A percentile compares a stretch with the other conserved stretches of the same genome.
Evolutionary conservation across 2,113 vertebrate genomes (phyloP).

Genomic region (Neolamprologus devosi): DNA sequence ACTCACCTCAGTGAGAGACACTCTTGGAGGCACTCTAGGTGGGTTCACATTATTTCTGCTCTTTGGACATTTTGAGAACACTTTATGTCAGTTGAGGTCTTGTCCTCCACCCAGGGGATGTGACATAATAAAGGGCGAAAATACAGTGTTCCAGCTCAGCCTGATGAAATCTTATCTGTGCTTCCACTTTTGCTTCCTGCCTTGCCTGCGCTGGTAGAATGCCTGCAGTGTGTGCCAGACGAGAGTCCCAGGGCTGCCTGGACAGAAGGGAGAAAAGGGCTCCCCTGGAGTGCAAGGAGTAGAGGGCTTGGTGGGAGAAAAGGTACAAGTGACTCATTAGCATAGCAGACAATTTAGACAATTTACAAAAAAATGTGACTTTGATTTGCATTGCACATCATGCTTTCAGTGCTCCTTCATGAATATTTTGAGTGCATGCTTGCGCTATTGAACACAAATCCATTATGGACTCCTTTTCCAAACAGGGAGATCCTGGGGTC

Average conservation of each 20-base stretch:
- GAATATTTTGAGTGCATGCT: neutral
- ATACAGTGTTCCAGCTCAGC: slow-evolving; percentile 22
- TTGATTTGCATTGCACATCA: neutral
- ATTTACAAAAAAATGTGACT: neutral
- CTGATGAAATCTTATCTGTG: slow-evolving; percentile 54
- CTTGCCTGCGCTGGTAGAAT: slow-evolving; percentile 63
- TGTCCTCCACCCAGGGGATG: slow-evolving; percentile 42
- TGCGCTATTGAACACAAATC: neutral
- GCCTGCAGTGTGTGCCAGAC: slow-evolving; percentile 78
- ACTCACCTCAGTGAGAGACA: slow-evolving; percentile 31
- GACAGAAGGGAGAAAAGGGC: slow-evolving; percentile 76
- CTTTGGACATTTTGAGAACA: slow-evolving; percentile 59
- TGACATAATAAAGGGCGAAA: slow-evolving; percentile 51
- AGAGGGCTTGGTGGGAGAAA: slow-evolving; percentile 52
- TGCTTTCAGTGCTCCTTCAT: neutral
- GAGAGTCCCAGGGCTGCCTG: slow-evolving; percentile 70
- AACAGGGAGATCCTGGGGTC: slow-evolving; percentile 82
- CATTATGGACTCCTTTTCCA: neutral
- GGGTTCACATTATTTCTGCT: slow-evolving; percentile 51
- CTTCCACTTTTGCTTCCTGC: slow-evolving; percentile 23
- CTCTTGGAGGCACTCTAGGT: slow-evolving; percentile 22
- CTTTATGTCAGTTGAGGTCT: slow-evolving; percentile 49
- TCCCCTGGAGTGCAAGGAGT: slow-evolving; percentile 57
- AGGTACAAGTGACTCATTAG: slow-evolving; percentile 52
- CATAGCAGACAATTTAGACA: neutral